phyloP scores from a whole-genome alignment of 2,888 invertebrate genomes.

The Drosophila kanekoi region DNA sequence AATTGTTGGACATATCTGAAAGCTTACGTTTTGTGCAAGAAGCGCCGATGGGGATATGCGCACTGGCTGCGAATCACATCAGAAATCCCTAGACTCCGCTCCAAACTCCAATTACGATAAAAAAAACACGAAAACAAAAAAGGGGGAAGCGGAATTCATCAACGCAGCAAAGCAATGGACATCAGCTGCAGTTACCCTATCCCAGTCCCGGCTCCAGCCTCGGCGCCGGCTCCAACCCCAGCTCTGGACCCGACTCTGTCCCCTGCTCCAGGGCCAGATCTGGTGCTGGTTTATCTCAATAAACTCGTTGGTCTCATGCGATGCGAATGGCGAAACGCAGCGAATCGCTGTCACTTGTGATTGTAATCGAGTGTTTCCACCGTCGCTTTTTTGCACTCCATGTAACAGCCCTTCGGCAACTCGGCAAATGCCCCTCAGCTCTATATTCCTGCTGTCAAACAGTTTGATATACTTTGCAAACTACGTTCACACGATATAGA shows the following conservation, averaged over 20 bases:
- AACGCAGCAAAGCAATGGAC: constrained; percentile 30
- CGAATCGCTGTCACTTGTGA: constrained; percentile 74
- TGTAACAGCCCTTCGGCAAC: constrained; percentile 12
- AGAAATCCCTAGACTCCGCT: too few species aligned
- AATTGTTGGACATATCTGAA: too few species aligned
- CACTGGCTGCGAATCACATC: too few species aligned
- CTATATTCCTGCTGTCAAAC: constrained; percentile 56
- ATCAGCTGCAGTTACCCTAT: constrained; percentile 2
- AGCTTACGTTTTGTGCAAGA: too few species aligned
- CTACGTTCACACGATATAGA: constrained; percentile 41
- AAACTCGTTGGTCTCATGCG: constrained; percentile 13
- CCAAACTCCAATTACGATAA: not conserved
- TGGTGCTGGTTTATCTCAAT: constrained; percentile 13
- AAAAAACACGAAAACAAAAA: not conserved
- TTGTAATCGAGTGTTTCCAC: constrained; percentile 76
- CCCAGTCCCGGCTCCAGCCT: not conserved
- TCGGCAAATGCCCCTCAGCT: not conserved
- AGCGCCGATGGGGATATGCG: too few species aligned
- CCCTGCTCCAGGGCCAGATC: not conserved
- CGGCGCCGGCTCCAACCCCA: not conserved
- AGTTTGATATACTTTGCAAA: constrained; percentile 74
- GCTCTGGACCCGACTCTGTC: not conserved
- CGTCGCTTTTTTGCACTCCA: constrained; percentile 40
- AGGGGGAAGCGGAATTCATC: constrained; percentile 43
- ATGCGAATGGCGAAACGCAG: constrained; percentile 30